These are phyloP conservation scores for Bombus consobrinus DNA, from an alignment of 1,140 invertebrate genomes.

Conservation along the genomic window DNA sequence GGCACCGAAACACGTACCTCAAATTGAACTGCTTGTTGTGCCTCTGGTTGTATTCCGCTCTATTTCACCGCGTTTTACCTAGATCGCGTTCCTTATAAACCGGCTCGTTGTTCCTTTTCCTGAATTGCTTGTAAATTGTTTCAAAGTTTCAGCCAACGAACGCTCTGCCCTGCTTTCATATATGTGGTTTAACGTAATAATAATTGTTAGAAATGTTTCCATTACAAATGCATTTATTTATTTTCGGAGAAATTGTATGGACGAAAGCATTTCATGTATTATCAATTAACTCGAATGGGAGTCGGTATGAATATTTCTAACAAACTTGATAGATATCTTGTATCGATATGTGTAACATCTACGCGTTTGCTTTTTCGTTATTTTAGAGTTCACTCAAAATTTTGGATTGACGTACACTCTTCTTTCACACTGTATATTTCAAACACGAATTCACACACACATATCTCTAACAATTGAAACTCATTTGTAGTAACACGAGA, in stretches of 20 bases:
- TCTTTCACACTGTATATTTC: no score
- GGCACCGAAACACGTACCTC: constrained; percentile 2
- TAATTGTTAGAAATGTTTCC: not conserved
- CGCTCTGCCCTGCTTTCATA: not conserved
- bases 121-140: constrained; percentile 10
- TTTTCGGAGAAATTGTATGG: not conserved
- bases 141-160: not conserved
- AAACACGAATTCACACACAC: no score
- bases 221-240: not conserved
- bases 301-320: not conserved
- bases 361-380: no score
- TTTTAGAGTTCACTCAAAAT: no score
- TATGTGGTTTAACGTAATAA: not conserved
- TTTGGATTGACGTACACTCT: no score
- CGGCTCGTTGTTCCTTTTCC: not conserved
- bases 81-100: constrained; percentile 20
- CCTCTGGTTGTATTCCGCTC: not conserved
- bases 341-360: not conserved
- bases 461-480: no score
- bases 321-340: not conserved
- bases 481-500: no score
- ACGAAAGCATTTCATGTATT: not conserved
- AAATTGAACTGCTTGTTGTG: constrained; percentile 14
- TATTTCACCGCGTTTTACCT: constrained; percentile 14
- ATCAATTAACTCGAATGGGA: not conserved